Evolutionary conservation across 1,140 invertebrate species (phyloP).

Genomic region (Drosophila fuyamai): DNA sequence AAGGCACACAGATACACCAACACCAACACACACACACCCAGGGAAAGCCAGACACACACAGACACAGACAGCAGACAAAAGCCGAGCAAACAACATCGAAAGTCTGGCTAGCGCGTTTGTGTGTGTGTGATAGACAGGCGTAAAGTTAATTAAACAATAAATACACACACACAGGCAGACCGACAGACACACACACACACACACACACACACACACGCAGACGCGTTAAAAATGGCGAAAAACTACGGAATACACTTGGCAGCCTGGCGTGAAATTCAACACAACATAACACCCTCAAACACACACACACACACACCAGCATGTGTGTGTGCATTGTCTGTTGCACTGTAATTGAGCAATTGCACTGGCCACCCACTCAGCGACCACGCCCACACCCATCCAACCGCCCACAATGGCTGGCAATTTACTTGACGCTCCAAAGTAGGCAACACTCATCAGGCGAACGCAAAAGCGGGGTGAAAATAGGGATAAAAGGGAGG

Average conservation of each 20-base stretch:
- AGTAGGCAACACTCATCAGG: constrained; percentile 68
- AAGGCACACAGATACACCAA: background rate
- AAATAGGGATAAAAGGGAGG: background rate
- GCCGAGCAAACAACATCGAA: constrained; percentile 52
- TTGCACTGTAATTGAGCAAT: constrained; percentile 80
- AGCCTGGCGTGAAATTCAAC: constrained; percentile 81
- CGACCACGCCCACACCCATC: background rate
- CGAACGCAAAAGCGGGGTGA: background rate
- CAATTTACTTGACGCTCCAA: constrained; percentile 64
- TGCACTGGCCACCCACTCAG: constrained; percentile 54
- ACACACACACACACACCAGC: constrained; percentile 24
- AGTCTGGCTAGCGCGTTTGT: constrained; percentile 40
- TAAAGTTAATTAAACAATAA: constrained; percentile 84
- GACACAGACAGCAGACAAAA: constrained; percentile 21
- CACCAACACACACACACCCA: constrained; percentile 8
- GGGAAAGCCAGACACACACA: constrained; percentile 12
- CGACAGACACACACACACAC: constrained; percentile 16
- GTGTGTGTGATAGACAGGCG: constrained; percentile 78
- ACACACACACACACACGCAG: constrained; percentile 36
- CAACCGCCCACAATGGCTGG: constrained; percentile 2
- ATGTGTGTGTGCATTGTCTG: constrained; percentile 54
- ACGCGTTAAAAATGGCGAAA: constrained; percentile 81
- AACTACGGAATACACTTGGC: constrained; percentile 80
- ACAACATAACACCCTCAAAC: constrained; percentile 65
- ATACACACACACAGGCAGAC: constrained; percentile 54